Base-by-base conservation (phyloP, 2,888 invertebrate genomes). In the Nebria salina region DNA sequence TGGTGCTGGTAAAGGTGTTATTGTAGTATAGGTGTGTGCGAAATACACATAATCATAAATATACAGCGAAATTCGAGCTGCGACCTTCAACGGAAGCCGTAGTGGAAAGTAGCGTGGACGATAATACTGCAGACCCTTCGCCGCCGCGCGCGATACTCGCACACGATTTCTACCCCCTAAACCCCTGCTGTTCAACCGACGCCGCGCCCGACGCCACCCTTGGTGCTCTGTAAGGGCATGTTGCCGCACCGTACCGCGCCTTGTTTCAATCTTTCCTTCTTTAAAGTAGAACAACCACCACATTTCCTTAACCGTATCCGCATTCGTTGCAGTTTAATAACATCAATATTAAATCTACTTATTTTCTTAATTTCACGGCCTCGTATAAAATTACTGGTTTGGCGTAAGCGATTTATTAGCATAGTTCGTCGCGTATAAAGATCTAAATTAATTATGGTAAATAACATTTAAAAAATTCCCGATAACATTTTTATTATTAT, bases 41-140 rank as follows among this genome's bases (percentile, higher is more conserved):
- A 34, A 66, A 65, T 43, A 9, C 68, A 65, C 76, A 76, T 76
- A 76, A 76, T 76, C 76, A 66, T 76, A 76, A 76, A 76, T 70
- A 76, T 43, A 76, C 76, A 43, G 76, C 66, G 34, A 68, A 76
- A 68, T 76, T 68, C 43, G 70, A 70, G 70, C 70, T 70, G 70
- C 70, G 70, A 70, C 70, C 70, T 70, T 70, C 70, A 26, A 26
- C 70, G 70, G 70, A 70, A 70, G 70, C 70, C 70, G 70, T 70
- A 26, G 70, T 26, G 25, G 5, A 70, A 70, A 70, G 70, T 70
- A 70, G 20, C n/a, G 70, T 70, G 70, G 70, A 70, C 70, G 70
- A 70, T 70, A 70, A 70, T 70, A 70, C 66, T 25, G 66, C 66
- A 66, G 66, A 15, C 70, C 70, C 70, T 70, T 54, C 7, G 13